phyloP scores from a whole-genome alignment of 2,113 vertebrate genomes.

The Lamprologus lemairii region DNA sequence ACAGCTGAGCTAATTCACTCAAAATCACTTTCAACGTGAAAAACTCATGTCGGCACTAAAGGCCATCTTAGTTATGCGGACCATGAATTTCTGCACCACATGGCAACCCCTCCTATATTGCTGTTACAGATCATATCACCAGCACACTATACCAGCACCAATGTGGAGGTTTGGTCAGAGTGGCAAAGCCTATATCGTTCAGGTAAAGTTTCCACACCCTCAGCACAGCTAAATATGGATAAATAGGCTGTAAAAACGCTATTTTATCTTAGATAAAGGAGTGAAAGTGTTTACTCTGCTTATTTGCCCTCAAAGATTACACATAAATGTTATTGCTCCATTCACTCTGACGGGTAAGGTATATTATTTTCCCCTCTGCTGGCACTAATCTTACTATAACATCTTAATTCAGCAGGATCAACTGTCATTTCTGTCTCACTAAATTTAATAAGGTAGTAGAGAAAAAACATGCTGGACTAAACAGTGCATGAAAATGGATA shows the following conservation, averaged over 20 bases:
- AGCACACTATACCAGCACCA: neutral
- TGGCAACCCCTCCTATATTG: neutral
- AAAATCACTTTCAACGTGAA: neutral
- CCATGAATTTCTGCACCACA: neutral
- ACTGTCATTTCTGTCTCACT: neutral
- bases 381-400: neutral
- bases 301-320: neutral
- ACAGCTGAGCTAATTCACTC: neutral
- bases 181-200: neutral
- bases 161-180: neutral
- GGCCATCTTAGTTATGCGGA: rapidly evolving
- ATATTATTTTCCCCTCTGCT: neutral
- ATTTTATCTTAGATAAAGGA: neutral
- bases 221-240: neutral
- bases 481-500: neutral
- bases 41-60: neutral
- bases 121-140: neutral
- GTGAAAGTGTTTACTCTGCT: neutral
- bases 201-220: neutral
- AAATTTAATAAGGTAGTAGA: neutral
- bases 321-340: neutral
- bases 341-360: neutral
- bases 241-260: neutral
- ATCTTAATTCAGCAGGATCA: neutral
- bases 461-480: neutral